Percentiles rank a stretch among this genome's conserved stretches.
Evolutionary conservation across 2,888 invertebrate genomes (phyloP).

Genomic region (Drosophila barbarae): DNA sequence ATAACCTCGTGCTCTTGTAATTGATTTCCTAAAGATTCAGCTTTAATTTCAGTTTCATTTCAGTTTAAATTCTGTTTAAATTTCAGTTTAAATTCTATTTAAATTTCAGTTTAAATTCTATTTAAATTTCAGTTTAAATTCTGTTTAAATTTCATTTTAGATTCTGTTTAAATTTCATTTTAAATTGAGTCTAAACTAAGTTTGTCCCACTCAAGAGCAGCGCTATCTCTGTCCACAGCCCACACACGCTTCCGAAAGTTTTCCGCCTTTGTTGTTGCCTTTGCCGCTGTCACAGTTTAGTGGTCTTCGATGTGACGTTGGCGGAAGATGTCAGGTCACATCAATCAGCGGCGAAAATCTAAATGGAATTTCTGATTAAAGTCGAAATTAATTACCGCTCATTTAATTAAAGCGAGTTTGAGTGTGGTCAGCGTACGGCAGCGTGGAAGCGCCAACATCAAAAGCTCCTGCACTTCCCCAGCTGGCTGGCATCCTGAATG

Average conservation of each 20-base stretch:
- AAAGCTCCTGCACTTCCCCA: slow-evolving; percentile 43
- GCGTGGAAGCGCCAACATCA: slow-evolving; percentile 40
- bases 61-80: background rate
- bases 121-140: background rate
- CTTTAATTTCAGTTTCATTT: background rate
- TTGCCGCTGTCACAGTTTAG: slow-evolving; percentile 33
- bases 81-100: background rate
- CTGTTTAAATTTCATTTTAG: background rate
- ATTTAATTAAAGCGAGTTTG: slow-evolving; percentile 79
- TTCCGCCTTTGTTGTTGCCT: slow-evolving; percentile 12
- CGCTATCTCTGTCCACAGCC: background rate
- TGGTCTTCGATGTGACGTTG: slow-evolving; percentile 49
- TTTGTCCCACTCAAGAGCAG: slow-evolving; percentile 6
- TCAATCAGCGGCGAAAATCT: slow-evolving; percentile 76
- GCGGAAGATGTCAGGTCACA: slow-evolving; percentile 71
- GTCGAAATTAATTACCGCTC: slow-evolving; percentile 79
- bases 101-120: background rate
- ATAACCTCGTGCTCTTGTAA: background rate
- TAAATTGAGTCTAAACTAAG: slow-evolving; percentile 5
- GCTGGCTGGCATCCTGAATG: slow-evolving; percentile 55
- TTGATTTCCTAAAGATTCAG: background rate
- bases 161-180: background rate
- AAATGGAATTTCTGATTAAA: slow-evolving; percentile 79
- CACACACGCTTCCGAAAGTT: slow-evolving; percentile 30
- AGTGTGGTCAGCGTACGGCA: slow-evolving; percentile 54